Base-by-base conservation (phyloP, 2,113 vertebrate species). In the Hyperopisus bebe region DNA sequence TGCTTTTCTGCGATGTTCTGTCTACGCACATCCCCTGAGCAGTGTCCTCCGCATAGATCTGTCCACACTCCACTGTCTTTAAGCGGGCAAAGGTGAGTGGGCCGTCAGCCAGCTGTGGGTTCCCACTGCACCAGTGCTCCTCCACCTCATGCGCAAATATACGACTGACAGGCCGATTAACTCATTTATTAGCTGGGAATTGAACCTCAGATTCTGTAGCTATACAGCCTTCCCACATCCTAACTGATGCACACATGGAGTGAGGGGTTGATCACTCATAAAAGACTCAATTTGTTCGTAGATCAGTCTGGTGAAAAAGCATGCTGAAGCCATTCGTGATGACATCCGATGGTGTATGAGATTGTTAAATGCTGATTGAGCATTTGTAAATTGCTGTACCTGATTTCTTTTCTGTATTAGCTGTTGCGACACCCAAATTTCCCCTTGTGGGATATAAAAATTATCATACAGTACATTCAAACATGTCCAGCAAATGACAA, bases 201-300 rank as follows among this genome's bases (percentile, higher is more conserved):
- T 70, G 46, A 89, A 80, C 70, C 88, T 19, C 74, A 17, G 35
- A 80, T 35, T 8, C 47, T 39, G 15, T 31, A 51, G n/a, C 88
- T 46, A 70, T 51, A 27, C 31, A 53, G 19, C 46, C 10, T 21
- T 39, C 27, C 17, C 31, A 39, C 27, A 5, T 31, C n/a, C 44
- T 46, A 46, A 24, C 44, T 62, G 11, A n/a, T 27, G 10, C n/a
- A 77, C 11, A 21, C 39, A 39, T 0, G 4, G 9, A 74, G 24
- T 46, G 13, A 66, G 55, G 47, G 35, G 24, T 82, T 89, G 70
- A 82, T 82, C 62, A 51, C 17, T 27, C 74, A 51, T 53, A 31
- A 51, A 89, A 89, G 11, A 48, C 50, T 46, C 51, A 31, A 53
- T 89, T 89, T 89, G 88, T 89, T 80, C 31, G 8, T 35, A 51